A percentile compares a stretch with the other conserved stretches of the same genome.
Conservation (phyloP, 2,888 invertebrate species). For the Callyntrura sp. region DNA sequence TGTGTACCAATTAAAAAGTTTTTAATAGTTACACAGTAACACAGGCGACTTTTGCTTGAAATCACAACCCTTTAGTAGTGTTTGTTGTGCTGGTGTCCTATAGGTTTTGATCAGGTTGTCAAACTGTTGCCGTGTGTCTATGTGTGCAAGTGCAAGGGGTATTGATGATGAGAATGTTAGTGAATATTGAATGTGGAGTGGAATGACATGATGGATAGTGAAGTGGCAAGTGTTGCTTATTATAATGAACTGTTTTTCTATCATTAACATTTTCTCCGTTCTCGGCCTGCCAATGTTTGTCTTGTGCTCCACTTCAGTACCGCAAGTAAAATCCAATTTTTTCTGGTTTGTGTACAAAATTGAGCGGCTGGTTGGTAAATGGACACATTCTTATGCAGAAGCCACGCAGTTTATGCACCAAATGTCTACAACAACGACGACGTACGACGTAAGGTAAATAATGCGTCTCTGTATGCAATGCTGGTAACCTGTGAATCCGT, state of each 20-base stretch:
- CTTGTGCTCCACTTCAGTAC: constrained; percentile 49
- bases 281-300: background rate
- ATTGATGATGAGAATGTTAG: background rate
- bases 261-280: constrained; percentile 28
- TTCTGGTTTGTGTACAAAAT: constrained; percentile 47
- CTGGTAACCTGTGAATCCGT: background rate
- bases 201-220: background rate
- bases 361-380: constrained; percentile 9
- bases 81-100: too few species aligned
- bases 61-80: too few species aligned
- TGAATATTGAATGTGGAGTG: too few species aligned
- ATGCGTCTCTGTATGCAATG: too few species aligned
- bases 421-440: too few species aligned
- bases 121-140: too few species aligned
- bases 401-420: background rate
- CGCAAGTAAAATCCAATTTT: constrained; percentile 64
- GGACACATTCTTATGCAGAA: constrained; percentile 26
- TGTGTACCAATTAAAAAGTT: too few species aligned
- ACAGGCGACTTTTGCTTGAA: too few species aligned
- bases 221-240: constrained; percentile 1
- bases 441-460: background rate
- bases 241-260: background rate
- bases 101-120: too few species aligned
- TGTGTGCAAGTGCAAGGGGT: background rate
- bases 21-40: too few species aligned